Base-by-base conservation (phyloP, 2,797 vertebrate species). In the Malacoraja senta region DNA sequence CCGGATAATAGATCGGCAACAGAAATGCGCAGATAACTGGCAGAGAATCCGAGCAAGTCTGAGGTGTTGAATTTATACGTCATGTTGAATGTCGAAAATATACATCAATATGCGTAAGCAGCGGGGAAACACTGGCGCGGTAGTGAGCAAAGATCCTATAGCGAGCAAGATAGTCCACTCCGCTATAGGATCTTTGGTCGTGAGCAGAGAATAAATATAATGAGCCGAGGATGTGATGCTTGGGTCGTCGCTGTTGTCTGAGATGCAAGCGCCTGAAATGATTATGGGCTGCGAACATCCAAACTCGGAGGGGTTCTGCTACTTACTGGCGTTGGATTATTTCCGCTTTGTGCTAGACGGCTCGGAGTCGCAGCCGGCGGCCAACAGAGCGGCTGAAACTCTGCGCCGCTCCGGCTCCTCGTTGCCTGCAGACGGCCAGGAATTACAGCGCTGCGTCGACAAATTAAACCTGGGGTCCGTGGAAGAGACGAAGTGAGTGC, bases 401-500 rank as follows among this genome's bases (percentile, higher is more conserved):
- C 90, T 91, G 90, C 65, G 90, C 10, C 24, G 68, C 3, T 24
- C 71, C 0, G 21, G 21, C 21, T 12, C 90, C 71, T 44, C 71
- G 9, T 8, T 91, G 1, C 35, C 13, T 4, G 3, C 0, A 71
- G 1, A 32, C 8, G 68, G 10, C 7, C 32, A 53, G 68, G 35
- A 72, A 21, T 29, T 91, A 7, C 9, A 72, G 17, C 38, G 26
- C 8, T 94, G 94, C 72, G 0, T 96, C 95, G 95, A 95, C 93
- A 94, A 12, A 4, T 93, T 96, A 17, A 94, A 94, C 0, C 94
- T 97, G 1, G 91, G 0, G 0, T 96, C 96, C 0, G 74, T 96
- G 1, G 95, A 95, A 0, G 93, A 12, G 0, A 96, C 96, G 94
- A 94, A 94, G 61, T 72, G 81, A 17, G 94, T 96, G 71, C 96